phyloP scores from a whole-genome alignment of 2,113 vertebrate species.

The Irena cyanogastra region DNA sequence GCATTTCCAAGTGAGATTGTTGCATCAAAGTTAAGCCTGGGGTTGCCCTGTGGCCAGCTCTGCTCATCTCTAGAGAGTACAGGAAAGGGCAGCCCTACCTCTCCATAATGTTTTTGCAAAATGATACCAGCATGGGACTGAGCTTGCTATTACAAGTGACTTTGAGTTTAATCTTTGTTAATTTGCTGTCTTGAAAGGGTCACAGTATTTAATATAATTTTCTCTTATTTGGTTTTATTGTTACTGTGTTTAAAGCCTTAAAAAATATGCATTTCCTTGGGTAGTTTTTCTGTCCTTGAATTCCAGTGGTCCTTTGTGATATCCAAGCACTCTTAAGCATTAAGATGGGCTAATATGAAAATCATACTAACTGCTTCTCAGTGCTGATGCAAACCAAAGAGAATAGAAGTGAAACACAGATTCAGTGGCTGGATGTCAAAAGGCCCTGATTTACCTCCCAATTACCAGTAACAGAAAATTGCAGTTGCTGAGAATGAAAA shows the following conservation, averaged over 20 bases:
- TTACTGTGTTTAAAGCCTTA: neutral
- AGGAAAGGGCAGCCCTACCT: neutral
- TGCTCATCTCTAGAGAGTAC: neutral
- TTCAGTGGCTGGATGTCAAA: neutral
- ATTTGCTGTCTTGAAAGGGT: neutral
- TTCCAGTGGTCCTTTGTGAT: neutral
- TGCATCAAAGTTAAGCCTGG: neutral
- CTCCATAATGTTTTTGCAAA: neutral
- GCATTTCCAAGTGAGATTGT: neutral
- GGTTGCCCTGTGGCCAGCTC: neutral
- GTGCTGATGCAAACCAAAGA: neutral
- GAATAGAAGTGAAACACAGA: neutral
- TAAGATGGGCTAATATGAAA: neutral
- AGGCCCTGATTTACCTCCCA: neutral
- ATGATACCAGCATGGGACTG: neutral
- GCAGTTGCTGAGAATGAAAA: constrained; percentile 6
- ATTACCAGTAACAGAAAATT: neutral
- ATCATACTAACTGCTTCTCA: neutral
- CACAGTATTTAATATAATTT: neutral
- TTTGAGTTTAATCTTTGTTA: neutral
- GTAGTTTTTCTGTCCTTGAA: neutral
- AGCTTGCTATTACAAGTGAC: neutral
- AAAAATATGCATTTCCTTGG: neutral
- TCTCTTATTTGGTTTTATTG: neutral
- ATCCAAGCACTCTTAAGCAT: neutral